A percentile compares a stretch with the other conserved stretches of the same genome.
Evolutionary conservation across 2,113 vertebrate species (phyloP).

Genomic region (Lanius collurio): DNA sequence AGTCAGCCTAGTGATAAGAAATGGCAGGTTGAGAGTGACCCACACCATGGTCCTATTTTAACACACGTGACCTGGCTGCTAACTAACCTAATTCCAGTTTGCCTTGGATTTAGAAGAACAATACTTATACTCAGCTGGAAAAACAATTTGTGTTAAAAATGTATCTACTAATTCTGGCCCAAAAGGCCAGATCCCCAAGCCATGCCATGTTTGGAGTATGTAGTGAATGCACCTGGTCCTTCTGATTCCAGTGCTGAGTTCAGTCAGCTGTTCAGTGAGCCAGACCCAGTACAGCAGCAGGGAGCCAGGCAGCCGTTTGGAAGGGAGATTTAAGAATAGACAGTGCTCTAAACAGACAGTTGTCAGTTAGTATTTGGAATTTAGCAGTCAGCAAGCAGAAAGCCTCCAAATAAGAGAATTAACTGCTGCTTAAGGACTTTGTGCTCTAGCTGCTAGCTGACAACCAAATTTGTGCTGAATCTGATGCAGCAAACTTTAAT

Average conservation of each 20-base stretch:
- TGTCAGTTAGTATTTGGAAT: neutral
- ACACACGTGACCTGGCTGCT: neutral
- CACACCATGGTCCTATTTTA: neutral
- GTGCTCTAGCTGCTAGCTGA: neutral
- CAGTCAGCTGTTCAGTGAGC: neutral
- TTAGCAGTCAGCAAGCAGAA: neutral
- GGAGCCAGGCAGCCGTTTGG: neutral
- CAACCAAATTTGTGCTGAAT: slow-evolving; percentile 8
- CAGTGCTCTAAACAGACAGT: neutral
- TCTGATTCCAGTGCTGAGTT: neutral
- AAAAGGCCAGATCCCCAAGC: neutral
- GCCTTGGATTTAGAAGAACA: neutral
- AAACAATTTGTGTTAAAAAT: neutral
- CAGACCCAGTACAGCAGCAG: neutral
- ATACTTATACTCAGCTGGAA: neutral
- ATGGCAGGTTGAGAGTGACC: neutral
- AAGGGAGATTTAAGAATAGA: neutral
- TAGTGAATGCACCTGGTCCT: neutral
- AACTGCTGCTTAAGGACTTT: slow-evolving; percentile 1
- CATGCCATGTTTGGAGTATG: neutral
- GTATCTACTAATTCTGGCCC: neutral
- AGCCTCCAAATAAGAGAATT: neutral
- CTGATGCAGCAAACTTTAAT: slow-evolving; percentile 15
- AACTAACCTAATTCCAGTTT: neutral
- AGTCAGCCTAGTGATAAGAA: neutral